Evolutionary conservation across 1,140 invertebrate genomes (phyloP), one percentile per base, ranked within the genome.

Genomic region (Augochlora pura): DNA sequence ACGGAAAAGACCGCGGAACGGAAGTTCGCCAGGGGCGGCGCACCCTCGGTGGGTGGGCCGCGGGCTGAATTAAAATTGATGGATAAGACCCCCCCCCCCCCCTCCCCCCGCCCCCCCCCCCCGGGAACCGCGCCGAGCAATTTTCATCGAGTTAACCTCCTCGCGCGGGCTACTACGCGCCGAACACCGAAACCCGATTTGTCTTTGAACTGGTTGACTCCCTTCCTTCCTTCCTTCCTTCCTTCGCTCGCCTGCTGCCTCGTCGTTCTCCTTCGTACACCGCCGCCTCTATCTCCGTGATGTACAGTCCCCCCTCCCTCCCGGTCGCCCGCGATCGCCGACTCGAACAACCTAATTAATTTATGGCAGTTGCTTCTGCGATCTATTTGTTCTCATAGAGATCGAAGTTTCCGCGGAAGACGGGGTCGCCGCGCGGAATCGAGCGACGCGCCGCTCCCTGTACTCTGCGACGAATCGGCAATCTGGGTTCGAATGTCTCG

Each of bases 21-120:
- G 80, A 82, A 82, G 86, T 84, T 78, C n/a, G 80, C 70, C 80
- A 78, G 67, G 78, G 77, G 87, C 80, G 82, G 86, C 82, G 77
- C 86, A 67, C 86, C 80, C 75, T 77, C 67, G 74, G 32, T 83
- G 82, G 82, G 78, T 81, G 81, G 82, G 73, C 81, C 78, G 32
- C 10, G 18, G 23, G 77, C 67, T 82, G 79, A 84, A 86, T 84
- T 87, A 87, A 84, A 87, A 86, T 84, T 75, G 79, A 85, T 84
- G 72, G 77, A 85, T 85, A 84, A 84, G 68, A 1, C 62, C 62
- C n/a, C n/a, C n/a, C n/a, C n/a, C n/a, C n/a, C n/a, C n/a, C n/a
- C n/a, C n/a, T n/a, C n/a, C n/a, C n/a, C n/a, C n/a, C n/a, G n/a
- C n/a, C n/a, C n/a, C n/a, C n/a, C n/a, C n/a, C n/a, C n/a, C n/a